Base-by-base conservation (phyloP, 2,797 vertebrate genomes). In the Sebastes hubbsi region DNA sequence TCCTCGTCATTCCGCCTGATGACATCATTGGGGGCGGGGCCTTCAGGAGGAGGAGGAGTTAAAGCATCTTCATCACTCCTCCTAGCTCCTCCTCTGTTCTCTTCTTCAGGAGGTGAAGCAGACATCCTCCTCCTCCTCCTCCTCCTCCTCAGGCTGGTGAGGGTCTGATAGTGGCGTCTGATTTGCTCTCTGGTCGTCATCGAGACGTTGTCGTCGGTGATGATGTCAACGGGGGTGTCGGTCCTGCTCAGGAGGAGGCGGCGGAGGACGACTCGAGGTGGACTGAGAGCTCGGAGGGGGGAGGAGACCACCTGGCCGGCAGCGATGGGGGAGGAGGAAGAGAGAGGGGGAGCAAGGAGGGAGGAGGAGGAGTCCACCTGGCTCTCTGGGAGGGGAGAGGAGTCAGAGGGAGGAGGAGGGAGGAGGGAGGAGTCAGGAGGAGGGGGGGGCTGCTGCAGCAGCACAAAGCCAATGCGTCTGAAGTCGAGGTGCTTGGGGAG, bases 1-100 rank as follows among this genome's bases (percentile, higher is more conserved):
- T 95, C 95, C 85, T 95, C 94, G 88, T 95, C 96, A 0, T 95
- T 95, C 87, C 12, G 56, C 3, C 52, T 68, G 11, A 68, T 16
- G 62, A 75, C 67, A 38, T 70, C 74, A 20, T 66, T 7, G 0
- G 30, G 36, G 72, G 64, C 1, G 1, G 46, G 14, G 49, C 9
- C 11, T 52, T 46, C 12, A 9, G 38, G 29, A 29, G 32, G 49
- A 75, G 73, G 56, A 9, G 27, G 36, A 22, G 8, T 7, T 2
- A 6, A 11, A 18, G 12, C 6, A 2, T 36, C n/a, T 13, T 36
- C 34, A 38, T 25, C 22, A 5, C 12, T 10, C 62, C 34, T 16
- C 8, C 36, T 25, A 1, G 5, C 52, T 72, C 9, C 56, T 46
- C 16, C 34, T 65, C 49, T 11, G 3, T 18, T 42, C 22, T 13